Conservation (phyloP, 2,888 invertebrate genomes). For the Altica lythri region DNA sequence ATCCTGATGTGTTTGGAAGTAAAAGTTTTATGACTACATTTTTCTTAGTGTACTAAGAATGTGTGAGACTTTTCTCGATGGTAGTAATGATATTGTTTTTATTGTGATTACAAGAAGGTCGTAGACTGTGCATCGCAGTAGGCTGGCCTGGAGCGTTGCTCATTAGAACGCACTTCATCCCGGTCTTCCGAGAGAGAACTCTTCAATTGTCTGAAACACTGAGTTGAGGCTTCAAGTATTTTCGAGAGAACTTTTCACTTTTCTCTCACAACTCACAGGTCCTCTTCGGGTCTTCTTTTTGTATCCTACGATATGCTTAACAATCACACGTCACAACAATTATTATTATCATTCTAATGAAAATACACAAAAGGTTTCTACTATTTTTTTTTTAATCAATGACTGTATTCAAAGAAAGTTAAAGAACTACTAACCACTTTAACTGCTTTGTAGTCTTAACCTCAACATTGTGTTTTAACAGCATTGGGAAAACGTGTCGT, state of each 20-base stretch:
- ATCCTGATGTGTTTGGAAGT: too few species aligned
- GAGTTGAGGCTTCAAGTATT: constrained; percentile 34
- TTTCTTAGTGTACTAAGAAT: constrained; percentile 1
- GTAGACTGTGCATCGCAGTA: constrained; percentile 26
- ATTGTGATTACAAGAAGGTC: constrained; percentile 40
- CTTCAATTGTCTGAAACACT: constrained; percentile 51
- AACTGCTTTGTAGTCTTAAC: neutral
- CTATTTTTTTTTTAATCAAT: too few species aligned
- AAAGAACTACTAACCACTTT: too few species aligned
- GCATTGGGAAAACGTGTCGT: neutral
- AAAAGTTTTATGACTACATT: too few species aligned
- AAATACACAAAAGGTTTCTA: too few species aligned
- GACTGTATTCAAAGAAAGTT: too few species aligned
- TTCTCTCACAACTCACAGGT: constrained; percentile 9
- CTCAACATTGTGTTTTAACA: constrained; percentile 1
- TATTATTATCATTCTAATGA: too few species aligned
- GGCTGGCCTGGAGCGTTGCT: constrained; percentile 49
- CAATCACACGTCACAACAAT: too few species aligned
- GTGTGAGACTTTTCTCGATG: constrained; percentile 34
- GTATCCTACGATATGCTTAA: too few species aligned
- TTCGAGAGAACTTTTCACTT: too few species aligned
- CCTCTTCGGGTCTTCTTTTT: constrained; percentile 26
- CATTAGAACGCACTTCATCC: constrained; percentile 53
- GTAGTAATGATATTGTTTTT: constrained; percentile 45
- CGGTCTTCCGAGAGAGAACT: constrained; percentile 46